Base-by-base conservation (phyloP, 1,140 invertebrate genomes). In the Solen grandis region DNA sequence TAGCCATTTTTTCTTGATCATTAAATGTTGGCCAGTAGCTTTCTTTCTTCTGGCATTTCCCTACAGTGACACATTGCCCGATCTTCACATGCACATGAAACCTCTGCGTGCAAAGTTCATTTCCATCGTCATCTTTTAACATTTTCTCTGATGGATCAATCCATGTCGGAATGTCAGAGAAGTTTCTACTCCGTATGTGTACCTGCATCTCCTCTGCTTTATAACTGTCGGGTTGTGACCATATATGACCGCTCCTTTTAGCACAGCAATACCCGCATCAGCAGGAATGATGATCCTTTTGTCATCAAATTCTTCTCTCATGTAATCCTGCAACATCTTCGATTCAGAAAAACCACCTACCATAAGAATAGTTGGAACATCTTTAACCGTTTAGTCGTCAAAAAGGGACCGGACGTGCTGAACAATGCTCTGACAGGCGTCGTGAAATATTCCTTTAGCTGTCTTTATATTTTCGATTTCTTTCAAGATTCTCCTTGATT, bases 221-320 rank as follows among this genome's bases (percentile, higher is more conserved):
- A 84, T 76, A 8, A 65, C 75, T 27, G 36, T 22, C 29, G 83
- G 79, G 27, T 76, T 29, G 36, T 75, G 59, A 29, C 79, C 83
- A 63, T 79, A 84, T 22, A 80, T 70, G 0, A 84, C 80, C 4
- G 83, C 79, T 2, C 79, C 83, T 72, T 84, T 84, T n/a, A 84
- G 33, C 2, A 84, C 83, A 14, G 83, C 74, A 13, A 84, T 59
- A 16, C 35, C 70, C 3, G 69, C 29, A 31, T 84, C 83, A 13
- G 70, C 36, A 8, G 79, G 75, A 35, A 82, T 72, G 25, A 84
- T 79, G 5, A 84, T 70, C 14, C 27, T 70, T 31, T 63, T 46
- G 25, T 52, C 35, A n/a, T 68, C 62, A 2, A 79, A 16, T 1
- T 22, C 33, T 10, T 55, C 29, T 31, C 62, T 76, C 19, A 84